Percentiles rank a stretch among this genome's conserved stretches.
These are phyloP conservation scores for Indicator indicator DNA, from an alignment of 2,113 vertebrate genomes.

Conservation along the genomic window DNA sequence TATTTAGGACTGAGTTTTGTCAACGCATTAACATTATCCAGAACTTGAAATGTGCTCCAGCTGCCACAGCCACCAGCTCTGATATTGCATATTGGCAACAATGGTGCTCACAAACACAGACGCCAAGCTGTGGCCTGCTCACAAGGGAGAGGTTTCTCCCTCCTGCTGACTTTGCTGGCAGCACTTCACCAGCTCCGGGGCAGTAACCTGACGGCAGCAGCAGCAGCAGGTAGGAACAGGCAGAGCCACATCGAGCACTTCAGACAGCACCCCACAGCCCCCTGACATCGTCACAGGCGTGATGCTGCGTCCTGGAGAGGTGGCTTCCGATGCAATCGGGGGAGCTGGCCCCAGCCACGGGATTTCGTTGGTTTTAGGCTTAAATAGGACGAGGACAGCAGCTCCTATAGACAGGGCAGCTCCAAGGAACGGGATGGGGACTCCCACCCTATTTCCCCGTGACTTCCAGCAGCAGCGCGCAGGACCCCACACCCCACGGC, in stretches of 20 bases:
- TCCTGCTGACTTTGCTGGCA: rapidly evolving
- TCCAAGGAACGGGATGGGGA: not conserved
- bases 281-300: rapidly evolving
- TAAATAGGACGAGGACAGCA: not conserved
- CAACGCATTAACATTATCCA: not conserved
- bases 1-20: not conserved
- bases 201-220: rapidly evolving
- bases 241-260: not conserved
- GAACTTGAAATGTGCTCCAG: rapidly evolving
- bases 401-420: not conserved
- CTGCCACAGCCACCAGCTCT: rapidly evolving
- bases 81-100: rapidly evolving
- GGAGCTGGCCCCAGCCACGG: not conserved
- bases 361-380: not conserved
- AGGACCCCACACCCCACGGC: not conserved
- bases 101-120: rapidly evolving
- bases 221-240: not conserved
- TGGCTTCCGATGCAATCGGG: rapidly evolving
- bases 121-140: not conserved
- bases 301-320: not conserved
- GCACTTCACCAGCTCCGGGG: not conserved
- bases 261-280: rapidly evolving
- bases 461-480: not conserved
- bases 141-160: rapidly evolving
- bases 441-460: rapidly evolving